These are phyloP conservation scores for Drosophila meridionalis DNA, from an alignment of 2,888 invertebrate species.

Conservation along the genomic window DNA sequence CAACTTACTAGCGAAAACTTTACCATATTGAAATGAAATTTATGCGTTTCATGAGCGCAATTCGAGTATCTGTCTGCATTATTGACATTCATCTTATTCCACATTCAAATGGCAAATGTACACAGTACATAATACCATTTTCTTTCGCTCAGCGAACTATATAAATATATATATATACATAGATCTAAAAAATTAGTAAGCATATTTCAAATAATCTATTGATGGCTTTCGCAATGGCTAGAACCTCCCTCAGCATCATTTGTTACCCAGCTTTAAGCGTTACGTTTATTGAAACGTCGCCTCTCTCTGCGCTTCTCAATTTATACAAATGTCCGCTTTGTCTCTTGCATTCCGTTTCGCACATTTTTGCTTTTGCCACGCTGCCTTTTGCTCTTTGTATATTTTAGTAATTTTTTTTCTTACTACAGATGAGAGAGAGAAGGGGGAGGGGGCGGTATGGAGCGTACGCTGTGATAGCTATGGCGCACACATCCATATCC, in stretches of 20 bases:
- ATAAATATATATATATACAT: background rate
- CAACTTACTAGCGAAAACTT: slow-evolving; percentile 1
- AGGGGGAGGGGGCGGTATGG: background rate
- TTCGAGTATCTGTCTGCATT: slow-evolving; percentile 3
- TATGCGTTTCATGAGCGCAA: slow-evolving; percentile 33
- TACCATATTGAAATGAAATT: slow-evolving; percentile 54
- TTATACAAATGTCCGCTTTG: slow-evolving; percentile 46
- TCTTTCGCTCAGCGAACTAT: background rate
- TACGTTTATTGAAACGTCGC: slow-evolving; percentile 29
- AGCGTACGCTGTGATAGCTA: slow-evolving; percentile 22
- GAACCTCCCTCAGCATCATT: background rate
- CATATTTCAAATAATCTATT: slow-evolving; percentile 4
- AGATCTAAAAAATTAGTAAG: background rate
- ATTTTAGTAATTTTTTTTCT: slow-evolving; percentile 48
- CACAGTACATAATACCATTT: background rate
- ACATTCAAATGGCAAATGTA: background rate
- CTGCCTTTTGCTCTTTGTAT: slow-evolving; percentile 59
- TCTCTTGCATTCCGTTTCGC: slow-evolving; percentile 31
- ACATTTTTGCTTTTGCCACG: slow-evolving; percentile 41
- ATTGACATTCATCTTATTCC: slow-evolving; percentile 7
- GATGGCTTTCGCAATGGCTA: background rate
- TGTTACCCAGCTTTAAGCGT: background rate
- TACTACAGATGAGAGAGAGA: background rate
- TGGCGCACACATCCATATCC: slow-evolving; percentile 40
- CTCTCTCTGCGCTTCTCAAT: slow-evolving; percentile 46